These are phyloP conservation scores for Papio anubis DNA, from an alignment of 2,113 vertebrate genomes.

Conservation along the genomic window DNA sequence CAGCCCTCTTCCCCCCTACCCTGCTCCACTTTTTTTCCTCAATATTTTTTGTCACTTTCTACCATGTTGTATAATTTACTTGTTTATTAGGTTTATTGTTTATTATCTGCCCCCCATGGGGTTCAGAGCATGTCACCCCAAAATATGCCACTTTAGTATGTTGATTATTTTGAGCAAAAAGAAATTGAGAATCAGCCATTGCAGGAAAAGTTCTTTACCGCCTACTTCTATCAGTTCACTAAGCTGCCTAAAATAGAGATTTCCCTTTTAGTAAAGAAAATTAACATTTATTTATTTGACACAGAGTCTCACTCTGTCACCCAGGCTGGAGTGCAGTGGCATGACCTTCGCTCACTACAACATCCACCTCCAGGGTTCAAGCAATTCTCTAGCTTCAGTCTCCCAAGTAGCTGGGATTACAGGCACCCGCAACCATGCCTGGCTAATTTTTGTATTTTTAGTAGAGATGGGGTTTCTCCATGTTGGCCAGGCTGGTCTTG, in stretches of 20 bases:
- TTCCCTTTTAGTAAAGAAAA: not conserved
- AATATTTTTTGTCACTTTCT: not conserved
- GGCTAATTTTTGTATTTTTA: too few species aligned
- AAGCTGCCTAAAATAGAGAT: not conserved
- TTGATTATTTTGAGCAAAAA: not conserved
- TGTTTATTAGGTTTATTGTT: not conserved
- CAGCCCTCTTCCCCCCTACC: not conserved
- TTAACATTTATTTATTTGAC: not conserved
- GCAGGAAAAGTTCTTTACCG: not conserved
- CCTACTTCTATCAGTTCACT: not conserved
- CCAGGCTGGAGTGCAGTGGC: too few species aligned
- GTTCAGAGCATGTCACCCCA: not conserved
- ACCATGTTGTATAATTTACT: not conserved
- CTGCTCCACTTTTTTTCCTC: not conserved
- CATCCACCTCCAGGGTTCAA: too few species aligned
- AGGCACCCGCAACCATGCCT: too few species aligned
- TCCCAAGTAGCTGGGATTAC: not conserved
- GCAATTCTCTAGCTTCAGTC: too few species aligned
- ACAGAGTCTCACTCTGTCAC: not conserved
- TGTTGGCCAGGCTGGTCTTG: too few species aligned
- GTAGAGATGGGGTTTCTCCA: too few species aligned
- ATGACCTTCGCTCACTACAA: too few species aligned
- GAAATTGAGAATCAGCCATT: not conserved
- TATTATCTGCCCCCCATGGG: not conserved
- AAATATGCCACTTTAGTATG: not conserved